These are phyloP conservation scores for Leptatherina wallacei DNA, from an alignment of 2,797 vertebrate genomes.

Conservation along the genomic window DNA sequence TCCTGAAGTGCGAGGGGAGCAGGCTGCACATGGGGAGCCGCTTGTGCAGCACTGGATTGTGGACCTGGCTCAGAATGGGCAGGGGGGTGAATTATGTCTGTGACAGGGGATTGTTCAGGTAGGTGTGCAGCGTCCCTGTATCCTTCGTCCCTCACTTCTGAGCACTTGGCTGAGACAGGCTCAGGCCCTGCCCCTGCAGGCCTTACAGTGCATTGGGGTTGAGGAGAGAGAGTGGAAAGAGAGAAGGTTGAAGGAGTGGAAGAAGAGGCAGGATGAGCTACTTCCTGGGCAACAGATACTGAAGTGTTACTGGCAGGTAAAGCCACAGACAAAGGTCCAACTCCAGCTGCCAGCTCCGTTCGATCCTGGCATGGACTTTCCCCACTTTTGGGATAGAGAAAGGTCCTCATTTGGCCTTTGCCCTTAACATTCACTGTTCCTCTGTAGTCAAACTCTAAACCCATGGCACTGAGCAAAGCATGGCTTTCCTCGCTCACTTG, in stretches of 20 bases:
- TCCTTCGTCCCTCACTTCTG: conserved; percentile 69
- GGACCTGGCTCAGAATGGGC: conserved; percentile 44
- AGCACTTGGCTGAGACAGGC: conserved; percentile 34
- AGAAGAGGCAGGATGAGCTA: conserved; percentile 38
- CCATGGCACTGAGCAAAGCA: conserved; percentile 90
- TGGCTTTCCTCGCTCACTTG: conserved; percentile 99
- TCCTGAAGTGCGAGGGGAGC: conserved; percentile 70
- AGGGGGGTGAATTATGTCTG: conserved; percentile 36
- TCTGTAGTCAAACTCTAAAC: conserved; percentile 95
- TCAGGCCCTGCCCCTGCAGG: conserved; percentile 42
- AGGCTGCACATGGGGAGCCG: conserved; percentile 51
- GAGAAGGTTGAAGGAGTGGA: conserved; percentile 32
- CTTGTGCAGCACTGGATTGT: conserved; percentile 39
- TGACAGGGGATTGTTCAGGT: conserved; percentile 31
- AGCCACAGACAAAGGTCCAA: conserved; percentile 78
- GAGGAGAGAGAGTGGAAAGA: conserved; percentile 39
- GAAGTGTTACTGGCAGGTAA: conserved; percentile 57
- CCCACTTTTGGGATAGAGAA: conserved; percentile 92
- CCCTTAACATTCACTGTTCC: conserved; percentile 99
- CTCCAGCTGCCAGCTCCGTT: conserved; percentile 77
- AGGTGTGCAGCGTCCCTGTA: conserved; percentile 73
- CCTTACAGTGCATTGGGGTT: conserved; percentile 46
- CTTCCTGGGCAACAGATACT: conserved; percentile 39
- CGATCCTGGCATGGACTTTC: conserved; percentile 83
- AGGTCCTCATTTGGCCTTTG: conserved; percentile 99